Evolutionary conservation across 2,113 vertebrate genomes (phyloP).

Genomic region (Entelurus aequoreus): DNA sequence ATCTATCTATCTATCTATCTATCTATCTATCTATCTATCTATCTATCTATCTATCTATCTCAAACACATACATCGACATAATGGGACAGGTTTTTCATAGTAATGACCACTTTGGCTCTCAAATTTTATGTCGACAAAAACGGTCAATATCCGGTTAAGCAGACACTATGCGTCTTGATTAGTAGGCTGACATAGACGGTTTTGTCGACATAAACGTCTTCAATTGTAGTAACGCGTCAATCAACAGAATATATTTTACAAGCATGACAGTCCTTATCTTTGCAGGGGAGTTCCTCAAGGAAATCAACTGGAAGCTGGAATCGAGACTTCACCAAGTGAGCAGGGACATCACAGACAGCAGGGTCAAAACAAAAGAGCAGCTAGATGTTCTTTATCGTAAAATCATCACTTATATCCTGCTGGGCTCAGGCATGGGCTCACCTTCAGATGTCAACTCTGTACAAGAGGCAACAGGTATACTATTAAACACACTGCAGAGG

Average conservation of each 20-base stretch:
- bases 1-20: too few relatives aligned
- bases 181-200: too few relatives aligned
- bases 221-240: too few relatives aligned
- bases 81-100: too few relatives aligned
- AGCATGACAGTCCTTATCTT: background rate
- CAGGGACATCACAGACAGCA: conserved; percentile 79
- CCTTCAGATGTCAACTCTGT: conserved; percentile 32
- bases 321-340: conserved; percentile 69
- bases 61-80: too few relatives aligned
- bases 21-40: too few relatives aligned
- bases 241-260: background rate
- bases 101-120: too few relatives aligned
- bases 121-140: too few relatives aligned
- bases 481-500: background rate
- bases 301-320: conserved; percentile 72
- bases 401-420: conserved; percentile 76
- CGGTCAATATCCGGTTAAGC: too few relatives aligned
- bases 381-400: conserved; percentile 73
- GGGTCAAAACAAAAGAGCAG: conserved; percentile 65
- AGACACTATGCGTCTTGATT: too few relatives aligned
- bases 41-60: too few relatives aligned
- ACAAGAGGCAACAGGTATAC: conserved; percentile 57
- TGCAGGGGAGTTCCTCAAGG: conserved; percentile 79
- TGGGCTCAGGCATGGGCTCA: conserved; percentile 70
- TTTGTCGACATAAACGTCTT: too few relatives aligned